Conservation (phyloP, 2,113 vertebrate genomes). For the Hippocampus mohnikei region DNA sequence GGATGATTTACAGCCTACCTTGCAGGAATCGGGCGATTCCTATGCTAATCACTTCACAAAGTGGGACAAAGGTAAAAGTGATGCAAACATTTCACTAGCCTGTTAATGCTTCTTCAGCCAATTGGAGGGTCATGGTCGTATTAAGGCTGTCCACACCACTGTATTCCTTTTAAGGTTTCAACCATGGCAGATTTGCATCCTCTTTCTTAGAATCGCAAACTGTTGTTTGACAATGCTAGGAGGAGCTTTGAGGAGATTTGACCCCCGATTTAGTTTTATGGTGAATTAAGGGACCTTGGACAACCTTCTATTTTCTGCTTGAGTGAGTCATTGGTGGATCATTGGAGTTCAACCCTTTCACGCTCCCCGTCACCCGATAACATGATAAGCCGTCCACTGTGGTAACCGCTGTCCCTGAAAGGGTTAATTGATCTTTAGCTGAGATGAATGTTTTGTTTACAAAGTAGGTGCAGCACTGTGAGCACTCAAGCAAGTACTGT, state of each 20-base stretch:
- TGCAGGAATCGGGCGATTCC: slow-evolving; percentile 35
- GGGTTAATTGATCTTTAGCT: not conserved
- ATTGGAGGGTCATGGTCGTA: not conserved
- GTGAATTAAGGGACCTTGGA: not conserved
- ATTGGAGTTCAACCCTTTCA: no score
- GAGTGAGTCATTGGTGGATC: not conserved
- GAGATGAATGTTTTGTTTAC: not conserved
- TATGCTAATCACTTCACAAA: slow-evolving; percentile 5
- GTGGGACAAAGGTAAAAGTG: slow-evolving; percentile 11
- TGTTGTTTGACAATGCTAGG: not conserved
- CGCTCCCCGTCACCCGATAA: no score
- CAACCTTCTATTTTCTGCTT: not conserved
- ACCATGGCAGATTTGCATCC: not conserved
- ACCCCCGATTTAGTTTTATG: not conserved
- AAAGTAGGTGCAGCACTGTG: not conserved
- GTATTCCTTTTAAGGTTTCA: not conserved
- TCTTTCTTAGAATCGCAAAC: no score
- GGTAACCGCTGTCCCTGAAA: not conserved
- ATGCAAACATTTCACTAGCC: slow-evolving; percentile 9
- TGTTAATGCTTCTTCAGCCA: not conserved
- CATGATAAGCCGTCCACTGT: no score
- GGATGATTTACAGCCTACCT: slow-evolving; percentile 40
- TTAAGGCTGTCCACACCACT: not conserved
- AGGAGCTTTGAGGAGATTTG: not conserved
- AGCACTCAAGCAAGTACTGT: no score